A percentile compares a stretch with the other conserved stretches of the same genome.
These are phyloP conservation scores for Adelphocoris suturalis DNA, from an alignment of 2,888 invertebrate species.

Conservation along the genomic window DNA sequence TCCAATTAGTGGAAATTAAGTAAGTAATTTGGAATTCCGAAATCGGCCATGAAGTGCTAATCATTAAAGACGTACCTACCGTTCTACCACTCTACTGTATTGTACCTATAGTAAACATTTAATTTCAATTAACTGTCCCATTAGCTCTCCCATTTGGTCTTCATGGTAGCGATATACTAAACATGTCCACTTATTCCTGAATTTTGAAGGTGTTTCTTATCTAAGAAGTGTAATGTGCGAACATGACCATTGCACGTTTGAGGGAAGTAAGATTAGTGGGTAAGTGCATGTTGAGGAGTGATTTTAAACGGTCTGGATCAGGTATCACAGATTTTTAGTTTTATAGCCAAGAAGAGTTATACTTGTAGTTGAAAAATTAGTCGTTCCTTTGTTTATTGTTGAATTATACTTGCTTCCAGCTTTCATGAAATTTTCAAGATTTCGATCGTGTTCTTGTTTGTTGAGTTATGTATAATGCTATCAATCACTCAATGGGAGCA, in stretches of 20 bases:
- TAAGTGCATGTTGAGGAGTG: background rate
- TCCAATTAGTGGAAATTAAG: too few relatives aligned
- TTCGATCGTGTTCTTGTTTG: background rate
- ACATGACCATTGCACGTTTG: constrained; percentile 19
- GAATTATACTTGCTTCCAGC: background rate
- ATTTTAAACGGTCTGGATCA: background rate
- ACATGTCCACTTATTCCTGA: too few relatives aligned
- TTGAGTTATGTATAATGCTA: constrained; percentile 38
- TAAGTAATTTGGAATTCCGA: too few relatives aligned
- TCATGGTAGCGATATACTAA: too few relatives aligned
- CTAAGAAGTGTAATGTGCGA: constrained; percentile 18
- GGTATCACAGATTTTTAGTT: background rate
- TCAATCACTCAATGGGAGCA: constrained; percentile 72
- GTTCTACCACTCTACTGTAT: too few relatives aligned
- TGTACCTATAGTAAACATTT: too few relatives aligned
- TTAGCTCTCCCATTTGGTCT: too few relatives aligned
- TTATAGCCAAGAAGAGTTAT: background rate
- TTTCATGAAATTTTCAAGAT: background rate
- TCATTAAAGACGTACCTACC: too few relatives aligned
- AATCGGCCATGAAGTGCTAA: too few relatives aligned
- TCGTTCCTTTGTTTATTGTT: background rate
- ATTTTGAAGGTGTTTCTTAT: background rate
- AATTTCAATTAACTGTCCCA: too few relatives aligned
- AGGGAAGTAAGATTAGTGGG: background rate
- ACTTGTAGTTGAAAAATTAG: background rate